Conservation (phyloP, 2,888 invertebrate species). For the Nycteola revayana region DNA sequence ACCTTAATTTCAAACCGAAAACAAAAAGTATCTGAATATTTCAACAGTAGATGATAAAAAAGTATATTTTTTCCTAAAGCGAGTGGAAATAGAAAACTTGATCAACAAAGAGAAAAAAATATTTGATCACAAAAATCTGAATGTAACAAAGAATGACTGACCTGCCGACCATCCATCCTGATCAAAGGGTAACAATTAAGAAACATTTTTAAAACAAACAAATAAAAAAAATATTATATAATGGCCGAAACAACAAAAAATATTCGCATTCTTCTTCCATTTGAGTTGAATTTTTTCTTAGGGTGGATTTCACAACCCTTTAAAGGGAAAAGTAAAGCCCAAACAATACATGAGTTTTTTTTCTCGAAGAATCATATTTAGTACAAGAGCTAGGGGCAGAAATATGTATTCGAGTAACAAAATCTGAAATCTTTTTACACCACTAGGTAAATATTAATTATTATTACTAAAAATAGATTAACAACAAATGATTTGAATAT, state of each 20-base stretch:
- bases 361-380: constrained; percentile 37
- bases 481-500: too few species aligned
- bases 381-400: constrained; percentile 24
- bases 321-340: constrained; percentile 43
- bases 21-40: too few species aligned
- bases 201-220: constrained; percentile 43
- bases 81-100: constrained; percentile 17
- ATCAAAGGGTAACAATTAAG: constrained; percentile 42
- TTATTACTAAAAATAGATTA: too few species aligned
- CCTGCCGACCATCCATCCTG: constrained; percentile 29
- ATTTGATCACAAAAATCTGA: constrained; percentile 19
- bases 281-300: constrained; percentile 61
- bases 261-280: constrained; percentile 56
- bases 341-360: constrained; percentile 55
- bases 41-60: too few species aligned
- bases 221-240: constrained; percentile 39
- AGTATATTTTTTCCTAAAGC: constrained; percentile 14
- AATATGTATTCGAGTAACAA: background rate
- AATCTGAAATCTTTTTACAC: too few species aligned
- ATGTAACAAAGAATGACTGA: constrained; percentile 24
- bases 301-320: constrained; percentile 62
- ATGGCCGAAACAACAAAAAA: constrained; percentile 44
- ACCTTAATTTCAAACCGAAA: too few species aligned
- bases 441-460: too few species aligned
- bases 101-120: constrained; percentile 20